Evolutionary conservation across 2,888 invertebrate species (phyloP), one percentile per base, ranked within the genome.

Genomic region (Aporophyla nigra): DNA sequence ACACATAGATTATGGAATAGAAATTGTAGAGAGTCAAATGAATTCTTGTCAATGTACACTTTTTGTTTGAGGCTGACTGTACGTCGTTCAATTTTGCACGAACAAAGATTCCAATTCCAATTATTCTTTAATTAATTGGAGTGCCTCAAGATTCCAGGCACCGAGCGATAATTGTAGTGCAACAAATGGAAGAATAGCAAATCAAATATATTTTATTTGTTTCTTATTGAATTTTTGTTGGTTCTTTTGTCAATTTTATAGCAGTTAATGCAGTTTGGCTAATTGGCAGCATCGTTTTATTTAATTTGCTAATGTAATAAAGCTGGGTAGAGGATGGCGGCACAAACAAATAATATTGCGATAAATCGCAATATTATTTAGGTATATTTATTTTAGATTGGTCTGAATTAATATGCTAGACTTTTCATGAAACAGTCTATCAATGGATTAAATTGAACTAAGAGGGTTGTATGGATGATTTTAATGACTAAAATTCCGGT

Each of bases 81-180:
- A n/a, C 9, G 2, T 43, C 10, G 43, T 24, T 24, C 10, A 63
- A 46, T 10, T 16, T 54, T 51, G 7, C 14, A 59, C 43, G 62
- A 58, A 69, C 54, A 68, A 74, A 46, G 46, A 66, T n/a, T 71
- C 7, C n/a, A 49, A 49, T 58, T 58, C 21, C 65, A 86, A 90
- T 90, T 89, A 87, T 85, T 86, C 84, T 76, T 76, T 82, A 78
- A 87, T 86, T 86, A 88, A 89, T 88, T 86, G 84, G 80, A 87
- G 85, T 84, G 84, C 77, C 76, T 58, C 82, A 80, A 82, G 84
- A 84, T 82, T 85, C 83, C 67, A 82, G 81, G 82, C 78, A 76
- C 65, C 78, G 81, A 84, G 77, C 87, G 21, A 40, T 27, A 85
- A 87, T 89, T 87, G 79, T 70, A 84, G 66, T 68, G 51, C 59